A percentile compares a stretch with the other conserved stretches of the same genome.
These are phyloP conservation scores for Tridacna crocea DNA, from an alignment of 2,888 invertebrate genomes.

Conservation along the genomic window DNA sequence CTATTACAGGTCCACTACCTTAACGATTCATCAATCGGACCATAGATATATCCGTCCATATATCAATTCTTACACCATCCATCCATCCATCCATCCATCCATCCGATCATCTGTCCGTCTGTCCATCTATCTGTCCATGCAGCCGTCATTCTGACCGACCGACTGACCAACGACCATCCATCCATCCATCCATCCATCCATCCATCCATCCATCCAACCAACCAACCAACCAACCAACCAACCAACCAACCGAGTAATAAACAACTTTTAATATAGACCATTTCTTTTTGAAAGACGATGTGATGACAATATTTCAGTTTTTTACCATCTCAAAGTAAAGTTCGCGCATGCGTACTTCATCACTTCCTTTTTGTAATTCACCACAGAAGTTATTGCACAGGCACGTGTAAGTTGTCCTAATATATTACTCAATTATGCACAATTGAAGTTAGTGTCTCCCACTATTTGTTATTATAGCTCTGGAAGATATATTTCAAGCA, in stretches of 20 bases:
- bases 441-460: too few relatives aligned
- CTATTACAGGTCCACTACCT: too few relatives aligned
- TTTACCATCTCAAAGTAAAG: neutral
- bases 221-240: neutral
- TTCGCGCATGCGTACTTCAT: slow-evolving; percentile 37
- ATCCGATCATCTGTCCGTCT: neutral
- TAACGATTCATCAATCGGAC: too few relatives aligned
- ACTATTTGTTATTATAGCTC: too few relatives aligned
- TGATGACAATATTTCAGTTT: neutral
- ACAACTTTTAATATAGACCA: neutral
- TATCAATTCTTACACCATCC: too few relatives aligned
- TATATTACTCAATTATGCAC: too few relatives aligned
- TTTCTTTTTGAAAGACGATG: too few relatives aligned
- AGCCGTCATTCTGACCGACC: neutral
- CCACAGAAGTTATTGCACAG: slow-evolving; percentile 60
- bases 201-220: neutral
- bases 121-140: neutral
- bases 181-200: neutral
- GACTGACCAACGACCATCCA: neutral
- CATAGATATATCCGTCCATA: too few relatives aligned
- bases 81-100: neutral
- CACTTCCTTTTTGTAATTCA: slow-evolving; percentile 50
- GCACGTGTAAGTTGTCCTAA: slow-evolving; percentile 63
- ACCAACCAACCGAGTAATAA: neutral
- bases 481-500: too few relatives aligned